Conservation (phyloP, 2,113 vertebrate species). For the Hippopotamus amphibius region DNA sequence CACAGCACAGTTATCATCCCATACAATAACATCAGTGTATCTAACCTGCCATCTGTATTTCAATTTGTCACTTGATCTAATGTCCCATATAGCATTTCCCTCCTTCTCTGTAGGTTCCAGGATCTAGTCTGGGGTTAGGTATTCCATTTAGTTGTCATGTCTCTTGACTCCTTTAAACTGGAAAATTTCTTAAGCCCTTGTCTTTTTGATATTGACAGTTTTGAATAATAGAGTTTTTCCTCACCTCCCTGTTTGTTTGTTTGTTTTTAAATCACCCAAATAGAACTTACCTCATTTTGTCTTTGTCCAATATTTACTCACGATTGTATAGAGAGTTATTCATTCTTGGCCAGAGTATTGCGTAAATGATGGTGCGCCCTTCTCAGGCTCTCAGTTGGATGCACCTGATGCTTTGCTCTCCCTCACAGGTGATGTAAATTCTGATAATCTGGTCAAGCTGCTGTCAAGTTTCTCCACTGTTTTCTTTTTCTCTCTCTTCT, state of each 20-base stretch:
- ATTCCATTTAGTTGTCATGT: not conserved
- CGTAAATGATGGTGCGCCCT: not conserved
- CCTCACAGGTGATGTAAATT: not conserved
- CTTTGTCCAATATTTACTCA: not conserved
- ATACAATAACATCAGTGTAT: not conserved
- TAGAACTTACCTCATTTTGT: not conserved
- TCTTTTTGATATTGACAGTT: not conserved
- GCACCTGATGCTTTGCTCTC: rapidly evolving
- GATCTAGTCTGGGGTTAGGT: not conserved
- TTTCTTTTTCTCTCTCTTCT: rapidly evolving
- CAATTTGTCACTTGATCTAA: not conserved
- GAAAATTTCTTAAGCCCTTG: not conserved
- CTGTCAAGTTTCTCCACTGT: not conserved
- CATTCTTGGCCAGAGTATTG: not conserved
- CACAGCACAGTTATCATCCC: not conserved
- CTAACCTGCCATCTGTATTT: not conserved
- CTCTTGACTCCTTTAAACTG: not conserved
- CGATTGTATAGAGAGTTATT: not conserved
- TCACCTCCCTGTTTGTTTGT: not conserved
- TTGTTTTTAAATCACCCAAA: not conserved
- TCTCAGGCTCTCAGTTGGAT: not conserved
- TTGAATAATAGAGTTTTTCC: not conserved
- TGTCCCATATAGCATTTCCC: not conserved
- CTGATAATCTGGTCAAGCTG: not conserved
- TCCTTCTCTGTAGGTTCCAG: not conserved